phyloP scores from a whole-genome alignment of 2,797 vertebrate species.

The Phyllotis vaccarum region DNA sequence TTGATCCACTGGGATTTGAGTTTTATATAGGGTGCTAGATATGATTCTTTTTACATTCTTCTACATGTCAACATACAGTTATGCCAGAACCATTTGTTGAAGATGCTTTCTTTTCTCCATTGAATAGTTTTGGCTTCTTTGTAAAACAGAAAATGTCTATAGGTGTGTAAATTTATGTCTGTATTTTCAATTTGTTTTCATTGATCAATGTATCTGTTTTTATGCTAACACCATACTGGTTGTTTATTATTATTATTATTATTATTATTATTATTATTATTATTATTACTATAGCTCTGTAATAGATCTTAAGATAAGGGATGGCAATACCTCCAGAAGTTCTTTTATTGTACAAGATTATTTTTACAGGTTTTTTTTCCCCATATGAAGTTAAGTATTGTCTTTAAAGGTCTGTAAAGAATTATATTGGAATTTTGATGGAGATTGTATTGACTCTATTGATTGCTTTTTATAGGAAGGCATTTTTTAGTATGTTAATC shows the following conservation, averaged over 20 bases:
- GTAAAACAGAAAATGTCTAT: not conserved
- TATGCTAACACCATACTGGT: not conserved
- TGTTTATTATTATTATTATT: too few relatives aligned
- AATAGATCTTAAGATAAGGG: not conserved
- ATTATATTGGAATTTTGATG: too few relatives aligned
- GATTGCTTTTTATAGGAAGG: too few relatives aligned
- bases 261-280: too few relatives aligned
- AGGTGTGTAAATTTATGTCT: not conserved
- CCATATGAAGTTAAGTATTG: not conserved
- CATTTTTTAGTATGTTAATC: too few relatives aligned
- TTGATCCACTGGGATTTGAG: not conserved
- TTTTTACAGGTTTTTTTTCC: not conserved
- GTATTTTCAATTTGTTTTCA: not conserved
- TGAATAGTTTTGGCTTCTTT: not conserved
- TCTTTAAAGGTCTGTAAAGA: too few relatives aligned
- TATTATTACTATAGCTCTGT: not conserved
- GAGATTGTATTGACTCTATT: too few relatives aligned
- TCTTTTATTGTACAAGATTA: not conserved
- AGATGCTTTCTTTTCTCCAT: not conserved
- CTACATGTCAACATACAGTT: not conserved
- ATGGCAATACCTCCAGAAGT: not conserved
- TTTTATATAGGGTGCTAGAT: not conserved
- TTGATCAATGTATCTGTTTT: not conserved
- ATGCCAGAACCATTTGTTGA: not conserved
- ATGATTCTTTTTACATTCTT: not conserved